Percentiles rank a stretch among this genome's conserved stretches.
Conservation (phyloP, 2,113 vertebrate species). For the Lampris incognitus region DNA sequence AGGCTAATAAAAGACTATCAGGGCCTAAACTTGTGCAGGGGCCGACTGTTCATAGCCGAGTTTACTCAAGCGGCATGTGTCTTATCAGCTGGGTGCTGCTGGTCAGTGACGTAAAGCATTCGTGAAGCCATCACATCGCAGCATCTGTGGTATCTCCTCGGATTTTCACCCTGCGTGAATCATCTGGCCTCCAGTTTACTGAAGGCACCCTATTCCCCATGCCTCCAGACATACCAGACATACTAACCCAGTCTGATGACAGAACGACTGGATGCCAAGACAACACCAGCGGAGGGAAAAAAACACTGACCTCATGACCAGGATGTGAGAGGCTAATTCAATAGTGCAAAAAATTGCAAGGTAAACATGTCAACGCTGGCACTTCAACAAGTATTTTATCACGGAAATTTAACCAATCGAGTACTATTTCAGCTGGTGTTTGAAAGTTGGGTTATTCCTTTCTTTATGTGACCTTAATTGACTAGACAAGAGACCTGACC, state of each 20-base stretch:
- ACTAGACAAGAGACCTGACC: conserved; percentile 61
- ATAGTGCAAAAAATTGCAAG: conserved; percentile 18
- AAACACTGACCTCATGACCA: conserved; percentile 22
- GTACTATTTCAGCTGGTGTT: conserved; percentile 3
- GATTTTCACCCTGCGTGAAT: conserved; percentile 53
- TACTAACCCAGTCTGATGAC: conserved; percentile 49
- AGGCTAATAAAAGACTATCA: not conserved
- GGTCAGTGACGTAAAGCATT: not conserved
- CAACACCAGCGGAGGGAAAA: conserved; percentile 28
- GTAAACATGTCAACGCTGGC: conserved; percentile 8
- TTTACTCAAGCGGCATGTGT: not conserved
- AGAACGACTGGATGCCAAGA: conserved; percentile 28
- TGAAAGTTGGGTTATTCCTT: conserved; percentile 17
- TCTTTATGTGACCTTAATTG: conserved; percentile 55
- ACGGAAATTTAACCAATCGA: not conserved
- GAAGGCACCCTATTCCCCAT: conserved; percentile 58
- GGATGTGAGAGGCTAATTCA: conserved; percentile 34
- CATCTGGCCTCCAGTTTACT: conserved; percentile 53
- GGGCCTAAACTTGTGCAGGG: not conserved
- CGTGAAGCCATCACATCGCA: not conserved
- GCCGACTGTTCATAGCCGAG: not conserved
- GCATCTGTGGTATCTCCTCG: conserved; percentile 20
- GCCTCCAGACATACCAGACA: conserved; percentile 56
- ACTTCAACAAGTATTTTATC: not conserved
- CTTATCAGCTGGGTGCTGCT: not conserved